Base-by-base conservation (phyloP, 53 echinoderm and acorn worm species). In the Pentamera pediparva region DNA sequence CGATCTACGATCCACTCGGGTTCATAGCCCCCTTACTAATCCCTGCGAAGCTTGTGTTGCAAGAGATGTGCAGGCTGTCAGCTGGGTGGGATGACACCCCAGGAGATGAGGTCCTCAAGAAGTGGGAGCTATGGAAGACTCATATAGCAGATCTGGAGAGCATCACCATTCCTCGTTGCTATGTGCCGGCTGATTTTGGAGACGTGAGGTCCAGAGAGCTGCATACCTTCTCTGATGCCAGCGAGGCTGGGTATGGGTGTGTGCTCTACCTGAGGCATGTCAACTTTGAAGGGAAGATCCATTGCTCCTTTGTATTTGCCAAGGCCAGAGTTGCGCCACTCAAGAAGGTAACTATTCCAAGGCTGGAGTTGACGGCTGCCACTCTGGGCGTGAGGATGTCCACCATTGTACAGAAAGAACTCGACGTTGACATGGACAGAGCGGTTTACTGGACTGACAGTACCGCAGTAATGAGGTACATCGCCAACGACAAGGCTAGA, bases 381-480 rank as follows among this genome's bases (percentile, higher is more conserved):
- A 48, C 76, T 13, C 36, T 81, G 33, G 69, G 80, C 30, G 80
- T 78, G 21, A 63, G 59, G 31, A 37, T 83, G 48, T 62, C 70
- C 37, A 17, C 30, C 6, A 80, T 85, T 47, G 30, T 85, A 5
- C 76, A 61, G 17, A 65, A 40, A 13, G 79, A 88, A 35, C 31
- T 86, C 19, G 34, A 56, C 0, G 21, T 56, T 50, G 0, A 39
- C 20, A 13, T 83, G 15, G 39, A 56, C 13, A 56, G 65, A 25
- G 82, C 87, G 3, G 40, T 52, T 19, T 87, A 82, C 33, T 82
- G 82, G 82, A 76, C 76, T 15, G 82, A 81, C 53, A 75, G 74
- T 58, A 81, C 71, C 7, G 65, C 82, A 37, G 82, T 82, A 18
- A 63, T 82, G 52, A 82, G 62, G 51, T 82, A 76, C 57, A 82